phyloP scores from a whole-genome alignment of 2,888 invertebrate genomes.

The Cephus pulcher region DNA sequence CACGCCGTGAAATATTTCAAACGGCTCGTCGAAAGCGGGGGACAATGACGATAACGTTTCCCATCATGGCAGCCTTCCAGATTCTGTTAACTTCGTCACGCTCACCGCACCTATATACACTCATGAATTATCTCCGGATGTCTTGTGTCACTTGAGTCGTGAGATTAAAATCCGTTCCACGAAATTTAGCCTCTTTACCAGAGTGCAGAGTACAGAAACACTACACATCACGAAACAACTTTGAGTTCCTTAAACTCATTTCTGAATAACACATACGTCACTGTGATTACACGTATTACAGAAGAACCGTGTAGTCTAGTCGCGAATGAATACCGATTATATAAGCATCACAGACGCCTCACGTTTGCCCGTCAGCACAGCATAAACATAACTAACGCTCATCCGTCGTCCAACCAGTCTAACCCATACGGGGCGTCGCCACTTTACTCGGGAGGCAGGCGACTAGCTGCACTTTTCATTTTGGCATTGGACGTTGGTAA shows the following conservation, averaged over 20 bases:
- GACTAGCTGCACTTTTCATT: constrained; percentile 39
- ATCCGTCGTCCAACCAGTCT: constrained; percentile 30
- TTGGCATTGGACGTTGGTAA: constrained; percentile 40
- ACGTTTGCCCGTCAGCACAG: constrained; percentile 20
- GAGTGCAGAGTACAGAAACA: not conserved
- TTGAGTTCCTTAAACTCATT: not conserved
- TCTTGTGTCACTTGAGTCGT: not conserved
- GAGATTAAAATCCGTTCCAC: not conserved
- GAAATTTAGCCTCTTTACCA: not conserved
- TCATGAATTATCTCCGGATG: not conserved
- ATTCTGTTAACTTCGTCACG: not conserved
- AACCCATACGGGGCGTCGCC: constrained; percentile 47
- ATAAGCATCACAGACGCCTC: not conserved
- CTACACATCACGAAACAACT: not conserved
- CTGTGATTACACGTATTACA: not conserved
- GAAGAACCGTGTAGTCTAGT: not conserved
- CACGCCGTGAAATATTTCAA: not conserved
- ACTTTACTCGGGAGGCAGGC: constrained; percentile 39
- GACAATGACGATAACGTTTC: not conserved
- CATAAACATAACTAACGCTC: constrained; percentile 41
- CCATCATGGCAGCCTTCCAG: not conserved
- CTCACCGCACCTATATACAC: not conserved
- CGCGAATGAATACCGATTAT: not conserved
- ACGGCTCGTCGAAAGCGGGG: not conserved
- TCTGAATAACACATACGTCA: not conserved